Evolutionary conservation across 2,888 invertebrate species (phyloP), one percentile per base, ranked within the genome.

Genomic region (Acronicta psi): DNA sequence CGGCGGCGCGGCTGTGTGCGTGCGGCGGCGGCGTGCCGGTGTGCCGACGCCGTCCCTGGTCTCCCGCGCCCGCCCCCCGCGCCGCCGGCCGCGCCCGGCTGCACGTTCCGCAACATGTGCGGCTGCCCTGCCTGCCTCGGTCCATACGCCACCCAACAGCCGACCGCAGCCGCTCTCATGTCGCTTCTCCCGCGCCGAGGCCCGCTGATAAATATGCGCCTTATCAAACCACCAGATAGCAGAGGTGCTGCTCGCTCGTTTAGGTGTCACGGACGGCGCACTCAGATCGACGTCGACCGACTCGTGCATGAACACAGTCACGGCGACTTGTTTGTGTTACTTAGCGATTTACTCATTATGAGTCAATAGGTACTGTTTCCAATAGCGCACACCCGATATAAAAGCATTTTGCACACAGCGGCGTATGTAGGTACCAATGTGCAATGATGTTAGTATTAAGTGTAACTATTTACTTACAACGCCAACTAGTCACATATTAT

Each of bases 41-140:
- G 89, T 83, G 81, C 78, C 79, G 81, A 71, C 85, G 86, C 83
- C 89, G 89, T 89, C 90, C 90, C 91, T 85, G 88, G 85, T 70
- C 38, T 53, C 70, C 67, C 86, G 80, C 80, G 34, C 83, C 82
- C 85, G 81, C 76, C 75, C 83, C 73, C 77, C 75, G 69, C 70
- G 66, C 63, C 72, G 61, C 61, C 29, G 73, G 25, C 38, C 56
- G 44, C 56, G 49, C 56, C 47, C 70, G 59, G 44, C 79, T 82
- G 86, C 92, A 91, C 92, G 92, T 91, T 91, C 91, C 92, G 89
- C 90, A 90, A 92, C 92, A 92, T 92, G 92, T 92, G 93, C 89
- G 87, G 83, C 73, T 77, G 81, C 77, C 80, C 79, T 79, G 79
- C 78, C 79, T 79, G 81, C 72, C 77, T 75, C 75, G 72, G 80